Base-by-base conservation (phyloP, 2,888 invertebrate species). In the Didymodactylos carnosus region DNA sequence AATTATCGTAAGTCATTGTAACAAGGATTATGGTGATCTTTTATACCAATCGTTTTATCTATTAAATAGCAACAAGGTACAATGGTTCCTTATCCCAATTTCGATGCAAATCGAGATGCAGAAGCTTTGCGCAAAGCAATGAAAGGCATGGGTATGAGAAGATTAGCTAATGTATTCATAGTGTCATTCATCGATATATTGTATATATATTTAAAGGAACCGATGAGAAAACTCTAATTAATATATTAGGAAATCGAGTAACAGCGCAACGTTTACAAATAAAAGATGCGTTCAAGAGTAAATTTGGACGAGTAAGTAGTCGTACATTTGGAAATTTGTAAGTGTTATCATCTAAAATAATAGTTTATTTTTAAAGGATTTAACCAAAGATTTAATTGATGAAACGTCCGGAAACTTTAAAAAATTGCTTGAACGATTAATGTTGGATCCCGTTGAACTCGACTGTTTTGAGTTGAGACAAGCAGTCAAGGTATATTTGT, bases 101-200 rank as follows among this genome's bases (percentile, higher is more conserved):
- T 84, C 76, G 80, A 82, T 77, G 80, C 81, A 8, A 82, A 83
- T 70, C 78, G 77, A 43, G 84, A 84, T 78, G 80, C 81, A 23
- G 81, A 84, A 75, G 79, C 78, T 6, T 77, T 84, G 39, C 77
- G 80, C 39, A 79, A 78, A 62, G 83, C 84, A 3, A 82, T 83
- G 82, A 83, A 83, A 76, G 84, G 84, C 69, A 73, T 83, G n/a
- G 83, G 83, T 82, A n/a, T n/a, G n/a, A n/a, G n/a, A n/a, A n/a
- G n/a, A n/a, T n/a, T n/a, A n/a, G n/a, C n/a, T n/a, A n/a, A n/a
- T n/a, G n/a, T n/a, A n/a, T n/a, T n/a, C n/a, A n/a, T n/a, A n/a
- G n/a, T n/a, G n/a, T n/a, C n/a, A n/a, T n/a, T n/a, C n/a, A n/a
- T n/a, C n/a, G n/a, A n/a, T n/a, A n/a, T n/a, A n/a, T n/a, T n/a